A percentile compares a stretch with the other conserved stretches of the same genome.
Evolutionary conservation across 2,888 invertebrate genomes (phyloP).

Genomic region (Anagyrus pseudococci): DNA sequence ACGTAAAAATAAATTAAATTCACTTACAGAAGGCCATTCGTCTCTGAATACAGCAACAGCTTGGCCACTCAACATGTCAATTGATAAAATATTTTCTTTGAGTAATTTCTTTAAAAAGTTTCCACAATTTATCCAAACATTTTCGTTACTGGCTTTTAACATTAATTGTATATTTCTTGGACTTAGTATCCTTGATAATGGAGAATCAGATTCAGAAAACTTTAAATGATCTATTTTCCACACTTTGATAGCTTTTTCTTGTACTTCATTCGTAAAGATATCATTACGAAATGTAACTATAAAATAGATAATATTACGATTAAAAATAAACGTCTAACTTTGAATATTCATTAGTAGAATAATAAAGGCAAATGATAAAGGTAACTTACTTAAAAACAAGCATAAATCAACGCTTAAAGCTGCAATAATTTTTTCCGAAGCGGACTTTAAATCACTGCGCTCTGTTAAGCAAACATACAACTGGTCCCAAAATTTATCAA

Average conservation of each 20-base stretch:
- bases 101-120: conserved; percentile 62
- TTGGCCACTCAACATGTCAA: conserved; percentile 71
- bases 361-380: conserved; percentile 10
- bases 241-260: conserved; percentile 49
- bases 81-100: conserved; percentile 65
- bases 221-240: conserved; percentile 50
- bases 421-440: conserved; percentile 47
- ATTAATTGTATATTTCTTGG: conserved; percentile 55
- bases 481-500: conserved; percentile 43
- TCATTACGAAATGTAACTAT: conserved; percentile 50
- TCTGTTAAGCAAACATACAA: conserved; percentile 48
- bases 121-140: conserved; percentile 50
- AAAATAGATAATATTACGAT: conserved; percentile 21
- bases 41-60: conserved; percentile 73
- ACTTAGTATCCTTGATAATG: conserved; percentile 51
- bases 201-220: conserved; percentile 42
- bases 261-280: conserved; percentile 47
- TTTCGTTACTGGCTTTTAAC: conserved; percentile 42
- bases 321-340: conserved; percentile 6
- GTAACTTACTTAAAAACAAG: conserved; percentile 52
- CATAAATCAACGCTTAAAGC: conserved; percentile 53
- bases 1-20: no score
- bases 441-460: conserved; percentile 48
- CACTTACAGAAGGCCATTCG: conserved; percentile 70
- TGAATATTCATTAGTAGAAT: conserved; percentile 3